phyloP scores from a whole-genome alignment of 2,888 invertebrate genomes.

The Bellardia pandia region DNA sequence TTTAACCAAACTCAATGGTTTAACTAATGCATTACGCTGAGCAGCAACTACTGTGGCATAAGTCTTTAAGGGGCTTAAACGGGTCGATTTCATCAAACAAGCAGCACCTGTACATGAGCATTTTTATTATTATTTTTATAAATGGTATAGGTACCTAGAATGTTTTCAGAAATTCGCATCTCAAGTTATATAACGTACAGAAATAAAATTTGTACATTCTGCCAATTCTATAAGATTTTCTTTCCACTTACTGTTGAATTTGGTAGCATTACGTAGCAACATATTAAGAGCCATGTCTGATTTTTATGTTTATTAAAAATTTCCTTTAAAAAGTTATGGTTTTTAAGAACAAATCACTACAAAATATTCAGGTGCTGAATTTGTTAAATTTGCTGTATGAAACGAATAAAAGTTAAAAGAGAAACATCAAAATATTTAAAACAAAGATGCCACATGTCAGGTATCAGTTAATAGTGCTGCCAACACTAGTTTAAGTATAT shows the following conservation, averaged over 20 bases:
- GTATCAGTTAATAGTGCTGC: no score
- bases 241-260: slow-evolving; percentile 78
- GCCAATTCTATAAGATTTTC: not conserved
- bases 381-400: not conserved
- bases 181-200: slow-evolving; percentile 79
- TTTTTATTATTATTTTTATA: slow-evolving; percentile 19
- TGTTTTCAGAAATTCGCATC: slow-evolving; percentile 25
- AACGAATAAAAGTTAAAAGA: slow-evolving; percentile 35
- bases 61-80: slow-evolving; percentile 78
- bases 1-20: slow-evolving; percentile 76
- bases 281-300: slow-evolving; percentile 77
- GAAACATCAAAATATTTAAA: slow-evolving; percentile 26
- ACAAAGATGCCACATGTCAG: slow-evolving; percentile 21
- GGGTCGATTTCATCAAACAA: slow-evolving; percentile 76
- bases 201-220: slow-evolving; percentile 32
- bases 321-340: slow-evolving; percentile 15
- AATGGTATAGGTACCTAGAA: not conserved
- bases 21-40: slow-evolving; percentile 74
- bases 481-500: no score
- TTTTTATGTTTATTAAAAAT: slow-evolving; percentile 7
- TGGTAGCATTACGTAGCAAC: slow-evolving; percentile 78
- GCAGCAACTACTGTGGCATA: slow-evolving; percentile 77
- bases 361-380: slow-evolving; percentile 2
- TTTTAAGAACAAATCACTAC: slow-evolving; percentile 17
- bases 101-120: slow-evolving; percentile 48